phyloP scores from a whole-genome alignment of 2,113 vertebrate genomes.

The human region GRCh38 chr3:190083001-190083500 shows the following conservation, averaged over 20 bases:
- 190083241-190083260: neutral
- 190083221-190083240: neutral
- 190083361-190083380: conserved; percentile 31
- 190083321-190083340: neutral
- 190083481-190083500: conserved; percentile 58
- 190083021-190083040: neutral
- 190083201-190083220: neutral
- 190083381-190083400: conserved; percentile 7
- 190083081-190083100: neutral
- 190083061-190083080: neutral
- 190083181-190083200: neutral
- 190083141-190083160: neutral
- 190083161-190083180: neutral
- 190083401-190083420: conserved; percentile 58
- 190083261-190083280: neutral
- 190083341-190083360: neutral
- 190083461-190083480: conserved; percentile 14
- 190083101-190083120: neutral
- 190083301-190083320: neutral
- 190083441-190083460: conserved; percentile 21
- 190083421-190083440: conserved; percentile 35
- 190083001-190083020: neutral
- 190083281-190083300: neutral
- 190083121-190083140: conserved; percentile 13
- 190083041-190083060: neutral